A percentile compares a stretch with the other conserved stretches of the same genome.
Conservation (phyloP, 2,113 vertebrate genomes). For the Promerops cafer region DNA sequence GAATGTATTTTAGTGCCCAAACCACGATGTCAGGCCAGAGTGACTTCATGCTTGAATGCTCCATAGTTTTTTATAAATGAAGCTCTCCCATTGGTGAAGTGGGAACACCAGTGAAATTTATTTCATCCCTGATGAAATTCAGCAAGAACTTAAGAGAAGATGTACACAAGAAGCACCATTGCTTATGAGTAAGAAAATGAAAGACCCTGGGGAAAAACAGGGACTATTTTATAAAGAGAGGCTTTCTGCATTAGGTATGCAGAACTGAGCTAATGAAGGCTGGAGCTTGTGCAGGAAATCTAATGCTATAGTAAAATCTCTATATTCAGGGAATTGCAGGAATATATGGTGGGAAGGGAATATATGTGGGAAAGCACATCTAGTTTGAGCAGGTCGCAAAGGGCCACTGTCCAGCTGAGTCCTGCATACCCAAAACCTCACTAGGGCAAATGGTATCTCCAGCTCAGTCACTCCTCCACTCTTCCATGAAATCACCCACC, state of each 20-base stretch:
- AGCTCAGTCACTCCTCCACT: not conserved
- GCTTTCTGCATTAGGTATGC: not conserved
- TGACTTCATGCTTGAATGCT: not conserved
- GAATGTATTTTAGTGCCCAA: not conserved
- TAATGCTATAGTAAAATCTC: not conserved
- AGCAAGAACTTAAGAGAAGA: not conserved
- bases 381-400: not conserved
- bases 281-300: not conserved
- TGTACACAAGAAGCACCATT: not conserved
- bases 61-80: not conserved
- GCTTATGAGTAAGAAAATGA: not conserved
- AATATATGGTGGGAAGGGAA: not conserved
- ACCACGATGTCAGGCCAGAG: not conserved
- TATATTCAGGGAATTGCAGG: not conserved
- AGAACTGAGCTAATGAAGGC: not conserved
- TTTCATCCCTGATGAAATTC: not conserved
- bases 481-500: not conserved
- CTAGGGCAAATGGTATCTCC: not conserved
- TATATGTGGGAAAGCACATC: too few relatives aligned
- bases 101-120: not conserved
- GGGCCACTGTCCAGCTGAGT: not conserved
- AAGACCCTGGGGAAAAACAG: not conserved
- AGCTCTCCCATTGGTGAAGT: not conserved
- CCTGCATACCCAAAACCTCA: not conserved
- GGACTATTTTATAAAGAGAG: not conserved